Base-by-base conservation (phyloP, 2,888 invertebrate species). In the Diadromus collaris region DNA sequence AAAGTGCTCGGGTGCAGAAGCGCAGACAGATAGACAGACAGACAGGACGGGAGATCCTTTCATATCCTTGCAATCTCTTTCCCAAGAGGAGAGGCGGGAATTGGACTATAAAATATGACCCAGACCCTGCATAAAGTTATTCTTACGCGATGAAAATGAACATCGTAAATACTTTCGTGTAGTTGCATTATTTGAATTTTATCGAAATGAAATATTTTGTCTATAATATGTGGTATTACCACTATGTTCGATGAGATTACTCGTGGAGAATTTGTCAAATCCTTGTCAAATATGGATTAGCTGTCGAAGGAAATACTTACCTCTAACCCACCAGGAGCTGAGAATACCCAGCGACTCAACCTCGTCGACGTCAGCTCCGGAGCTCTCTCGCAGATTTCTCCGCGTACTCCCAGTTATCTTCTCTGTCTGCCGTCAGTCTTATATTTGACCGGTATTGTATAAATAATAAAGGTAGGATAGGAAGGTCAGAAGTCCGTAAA, bases 51-150 rank as follows among this genome's bases (percentile, higher is more conserved):
- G 56, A 19, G 27, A 58, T 44, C 44, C 44, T 46, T 69, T 69
- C 32, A 32, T 32, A 13, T 32, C 32, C 58, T 32, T 24, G 38
- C 16, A 32, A 34, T 54, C 32, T 21, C 27, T 68, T 32, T 46
- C 16, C 44, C 46, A 21, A 46, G 60, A 10, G 69, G 51, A 27
- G 67, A 63, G 79, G 83, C 83, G 83, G 84, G 86, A 88, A 88
- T 87, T 86, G 84, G 82, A 81, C 77, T 84, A 82, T 84, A 83
- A 85, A 87, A 85, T 81, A 85, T 83, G 83, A 85, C 80, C 71
- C 58, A 24, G 54, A n/a, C 82, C 83, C 83, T 81, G 83, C 85
- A 86, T 85, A 86, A 85, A 82, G 83, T 86, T 83, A 83, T 81
- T 60, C 80, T 48, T n/a, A 63, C 74, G 65, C 84, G 85, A 86